A percentile compares a stretch with the other conserved stretches of the same genome.
Evolutionary conservation across 2,797 vertebrate genomes (phyloP).

Genomic region (Urosaurus nigricauda): DNA sequence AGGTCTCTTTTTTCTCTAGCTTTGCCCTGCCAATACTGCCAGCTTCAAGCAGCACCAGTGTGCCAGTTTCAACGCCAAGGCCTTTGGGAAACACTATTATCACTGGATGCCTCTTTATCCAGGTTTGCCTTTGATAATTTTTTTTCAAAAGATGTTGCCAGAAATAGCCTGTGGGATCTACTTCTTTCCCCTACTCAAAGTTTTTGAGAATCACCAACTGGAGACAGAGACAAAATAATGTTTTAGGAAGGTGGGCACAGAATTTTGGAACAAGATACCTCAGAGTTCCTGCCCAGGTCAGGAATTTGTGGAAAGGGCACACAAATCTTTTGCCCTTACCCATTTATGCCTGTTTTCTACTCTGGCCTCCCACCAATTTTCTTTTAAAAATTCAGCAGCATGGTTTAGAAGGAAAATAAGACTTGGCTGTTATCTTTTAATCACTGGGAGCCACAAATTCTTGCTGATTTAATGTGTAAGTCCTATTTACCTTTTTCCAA

Average conservation of each 20-base stretch:
- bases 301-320: not conserved
- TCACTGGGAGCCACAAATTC: not conserved
- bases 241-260: not conserved
- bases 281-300: not conserved
- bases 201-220: not conserved
- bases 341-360: not conserved
- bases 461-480: too few relatives aligned
- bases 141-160: not conserved
- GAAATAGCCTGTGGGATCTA: not conserved
- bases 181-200: not conserved
- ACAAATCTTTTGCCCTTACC: not conserved
- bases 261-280: not conserved
- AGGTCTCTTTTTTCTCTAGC: constrained; percentile 73
- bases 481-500: not conserved
- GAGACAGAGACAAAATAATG: too few relatives aligned
- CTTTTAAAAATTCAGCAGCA: not conserved
- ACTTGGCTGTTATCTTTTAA: not conserved
- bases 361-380: not conserved
- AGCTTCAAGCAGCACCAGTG: constrained; percentile 93
- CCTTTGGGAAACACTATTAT: constrained; percentile 86
- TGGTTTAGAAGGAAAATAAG: not conserved
- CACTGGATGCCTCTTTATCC: constrained; percentile 91
- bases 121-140: constrained; percentile 78
- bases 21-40: constrained; percentile 85
- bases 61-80: constrained; percentile 89